These are phyloP conservation scores for Channallabes apus DNA, from an alignment of 2,797 vertebrate species.

Conservation along the genomic window DNA sequence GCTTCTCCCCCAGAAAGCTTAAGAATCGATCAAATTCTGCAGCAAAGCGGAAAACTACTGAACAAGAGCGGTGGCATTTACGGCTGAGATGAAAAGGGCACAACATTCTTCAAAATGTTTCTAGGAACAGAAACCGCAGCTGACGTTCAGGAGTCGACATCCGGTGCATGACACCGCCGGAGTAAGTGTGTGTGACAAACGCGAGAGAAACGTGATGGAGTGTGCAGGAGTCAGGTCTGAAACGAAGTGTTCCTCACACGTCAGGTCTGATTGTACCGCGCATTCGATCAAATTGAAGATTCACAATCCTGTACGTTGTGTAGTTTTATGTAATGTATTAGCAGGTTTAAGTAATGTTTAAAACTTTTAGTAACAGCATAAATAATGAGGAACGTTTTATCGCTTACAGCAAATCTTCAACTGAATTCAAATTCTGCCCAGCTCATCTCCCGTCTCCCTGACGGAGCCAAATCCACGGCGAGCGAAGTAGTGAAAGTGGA, in stretches of 20 bases:
- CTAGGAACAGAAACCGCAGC: slow-evolving; percentile 26
- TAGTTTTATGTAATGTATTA: neutral
- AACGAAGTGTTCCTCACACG: neutral
- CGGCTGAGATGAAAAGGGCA: slow-evolving; percentile 87
- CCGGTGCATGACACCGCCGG: neutral
- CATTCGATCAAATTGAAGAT: too few species aligned
- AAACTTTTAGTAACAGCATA: neutral
- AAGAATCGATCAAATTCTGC: slow-evolving; percentile 73
- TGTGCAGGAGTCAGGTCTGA: neutral
- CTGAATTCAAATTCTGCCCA: neutral
- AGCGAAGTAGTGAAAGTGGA: slow-evolving; percentile 25
- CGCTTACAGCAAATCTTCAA: neutral
- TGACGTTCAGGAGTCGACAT: neutral
- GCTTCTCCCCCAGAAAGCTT: slow-evolving; percentile 67
- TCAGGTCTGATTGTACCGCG: neutral
- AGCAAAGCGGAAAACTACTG: slow-evolving; percentile 80
- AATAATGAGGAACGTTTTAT: neutral
- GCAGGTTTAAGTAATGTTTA: neutral
- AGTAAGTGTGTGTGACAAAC: neutral
- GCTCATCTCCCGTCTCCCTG: neutral
- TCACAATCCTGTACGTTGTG: neutral
- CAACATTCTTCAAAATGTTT: slow-evolving; percentile 84
- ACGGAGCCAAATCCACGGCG: neutral
- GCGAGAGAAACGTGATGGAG: neutral
- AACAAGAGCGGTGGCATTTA: slow-evolving; percentile 84